Evolutionary conservation across 2,888 invertebrate species (phyloP).

Genomic region (Lochmaea capreae): DNA sequence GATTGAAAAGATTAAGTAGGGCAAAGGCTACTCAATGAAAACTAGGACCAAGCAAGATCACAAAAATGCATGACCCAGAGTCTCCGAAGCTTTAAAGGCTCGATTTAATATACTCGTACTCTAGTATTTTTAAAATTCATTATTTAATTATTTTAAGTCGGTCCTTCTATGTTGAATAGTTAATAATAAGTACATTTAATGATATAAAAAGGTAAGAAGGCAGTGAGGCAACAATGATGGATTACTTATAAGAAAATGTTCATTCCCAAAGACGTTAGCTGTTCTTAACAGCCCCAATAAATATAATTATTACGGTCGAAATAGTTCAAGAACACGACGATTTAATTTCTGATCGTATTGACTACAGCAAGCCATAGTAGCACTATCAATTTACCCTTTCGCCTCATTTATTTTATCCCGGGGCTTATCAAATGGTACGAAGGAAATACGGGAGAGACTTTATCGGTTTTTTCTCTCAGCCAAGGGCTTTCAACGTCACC

Average conservation of each 20-base stretch:
- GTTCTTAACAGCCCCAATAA: background rate
- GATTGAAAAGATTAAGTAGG: too few relatives aligned
- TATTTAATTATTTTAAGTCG: too few relatives aligned
- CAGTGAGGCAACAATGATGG: background rate
- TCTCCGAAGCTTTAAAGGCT: background rate
- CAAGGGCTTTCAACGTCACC: background rate
- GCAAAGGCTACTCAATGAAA: too few relatives aligned
- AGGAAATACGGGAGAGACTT: background rate
- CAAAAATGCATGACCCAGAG: too few relatives aligned
- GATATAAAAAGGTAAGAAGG: background rate
- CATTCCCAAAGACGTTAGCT: background rate
- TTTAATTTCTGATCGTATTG: slow-evolving; percentile 23
- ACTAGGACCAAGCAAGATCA: too few relatives aligned
- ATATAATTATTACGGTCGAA: slow-evolving; percentile 11
- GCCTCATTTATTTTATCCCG: slow-evolving; percentile 15
- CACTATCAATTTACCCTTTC: slow-evolving; percentile 11
- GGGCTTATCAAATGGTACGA: background rate
- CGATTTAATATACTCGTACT: too few relatives aligned
- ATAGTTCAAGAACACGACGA: background rate
- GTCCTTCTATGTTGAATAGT: too few relatives aligned
- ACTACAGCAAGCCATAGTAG: background rate
- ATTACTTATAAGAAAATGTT: background rate
- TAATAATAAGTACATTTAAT: background rate
- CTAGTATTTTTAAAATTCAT: too few relatives aligned
- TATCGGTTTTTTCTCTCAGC: background rate